phyloP scores from a whole-genome alignment of 2,797 vertebrate species.

The Parauchenoglanis ngamensis region DNA sequence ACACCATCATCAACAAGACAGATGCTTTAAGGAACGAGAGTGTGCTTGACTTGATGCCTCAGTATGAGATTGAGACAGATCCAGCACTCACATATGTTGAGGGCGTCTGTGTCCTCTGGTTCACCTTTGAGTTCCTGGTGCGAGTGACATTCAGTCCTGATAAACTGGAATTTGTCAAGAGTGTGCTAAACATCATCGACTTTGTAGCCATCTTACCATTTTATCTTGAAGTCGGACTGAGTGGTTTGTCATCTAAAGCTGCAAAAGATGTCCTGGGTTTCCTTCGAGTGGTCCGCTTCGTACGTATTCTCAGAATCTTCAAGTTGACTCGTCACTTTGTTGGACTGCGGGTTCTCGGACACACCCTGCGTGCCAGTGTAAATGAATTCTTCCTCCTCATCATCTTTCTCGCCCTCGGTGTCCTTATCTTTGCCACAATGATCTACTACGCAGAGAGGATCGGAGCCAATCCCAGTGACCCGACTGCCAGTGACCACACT shows the following conservation, averaged over 20 bases:
- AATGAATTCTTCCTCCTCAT: constrained; percentile 98
- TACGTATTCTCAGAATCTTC: constrained; percentile 96
- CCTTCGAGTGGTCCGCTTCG: constrained; percentile 96
- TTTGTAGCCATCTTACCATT: constrained; percentile 97
- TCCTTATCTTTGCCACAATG: constrained; percentile 80
- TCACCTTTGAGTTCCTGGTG: constrained; percentile 97
- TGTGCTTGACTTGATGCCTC: constrained; percentile 76
- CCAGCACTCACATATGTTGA: constrained; percentile 94
- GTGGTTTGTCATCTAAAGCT: constrained; percentile 95
- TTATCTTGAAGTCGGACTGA: constrained; percentile 94
- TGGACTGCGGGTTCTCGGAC: constrained; percentile 91
- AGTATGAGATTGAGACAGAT: constrained; percentile 94
- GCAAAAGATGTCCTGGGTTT: constrained; percentile 97
- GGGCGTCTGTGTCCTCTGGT: constrained; percentile 97
- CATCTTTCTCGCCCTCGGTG: constrained; percentile 95
- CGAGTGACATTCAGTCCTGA: constrained; percentile 95
- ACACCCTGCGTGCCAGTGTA: constrained; percentile 92
- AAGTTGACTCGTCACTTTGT: constrained; percentile 97
- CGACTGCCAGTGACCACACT: constrained; percentile 89
- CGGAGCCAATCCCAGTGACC: constrained; percentile 91
- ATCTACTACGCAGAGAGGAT: constrained; percentile 97
- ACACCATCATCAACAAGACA: constrained; percentile 96
- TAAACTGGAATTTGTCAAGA: constrained; percentile 96
- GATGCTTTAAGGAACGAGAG: constrained; percentile 80
- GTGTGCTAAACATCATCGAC: constrained; percentile 96